phyloP scores from a whole-genome alignment of 2,113 vertebrate genomes.

The Mystacornis crossleyi region DNA sequence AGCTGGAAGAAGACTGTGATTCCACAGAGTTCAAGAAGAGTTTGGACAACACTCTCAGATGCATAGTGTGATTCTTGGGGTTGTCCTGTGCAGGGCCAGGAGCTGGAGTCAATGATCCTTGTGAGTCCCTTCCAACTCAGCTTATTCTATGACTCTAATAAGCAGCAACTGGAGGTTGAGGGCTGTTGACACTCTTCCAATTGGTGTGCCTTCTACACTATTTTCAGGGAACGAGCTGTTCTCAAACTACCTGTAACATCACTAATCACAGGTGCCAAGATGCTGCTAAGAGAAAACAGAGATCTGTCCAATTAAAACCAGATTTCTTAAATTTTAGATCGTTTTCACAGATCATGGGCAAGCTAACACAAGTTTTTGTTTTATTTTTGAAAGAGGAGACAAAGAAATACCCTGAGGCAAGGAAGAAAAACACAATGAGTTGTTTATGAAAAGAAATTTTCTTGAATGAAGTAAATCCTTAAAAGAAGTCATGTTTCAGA shows the following conservation, averaged over 20 bases:
- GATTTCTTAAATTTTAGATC: background rate
- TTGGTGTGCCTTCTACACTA: background rate
- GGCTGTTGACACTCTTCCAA: background rate
- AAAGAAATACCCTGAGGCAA: background rate
- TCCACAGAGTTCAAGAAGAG: accelerated
- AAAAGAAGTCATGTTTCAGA: background rate
- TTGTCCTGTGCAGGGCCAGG: background rate
- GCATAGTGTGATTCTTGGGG: background rate
- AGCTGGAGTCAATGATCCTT: background rate
- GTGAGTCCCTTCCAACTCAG: background rate
- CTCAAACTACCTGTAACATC: background rate
- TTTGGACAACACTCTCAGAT: background rate
- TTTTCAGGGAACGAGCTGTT: background rate
- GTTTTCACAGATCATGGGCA: background rate
- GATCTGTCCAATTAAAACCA: background rate
- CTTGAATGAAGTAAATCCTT: background rate
- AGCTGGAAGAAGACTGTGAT: background rate
- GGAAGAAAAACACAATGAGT: background rate
- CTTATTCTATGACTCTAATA: background rate
- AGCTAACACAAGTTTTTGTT: background rate
- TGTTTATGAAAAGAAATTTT: background rate
- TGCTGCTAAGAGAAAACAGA: background rate
- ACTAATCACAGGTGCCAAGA: background rate
- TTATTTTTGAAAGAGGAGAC: background rate
- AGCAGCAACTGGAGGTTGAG: background rate